Evolutionary conservation across 1,140 invertebrate genomes (phyloP), one percentile per base, ranked within the genome.

Genomic region (Pseudomyrmex gracilis): DNA sequence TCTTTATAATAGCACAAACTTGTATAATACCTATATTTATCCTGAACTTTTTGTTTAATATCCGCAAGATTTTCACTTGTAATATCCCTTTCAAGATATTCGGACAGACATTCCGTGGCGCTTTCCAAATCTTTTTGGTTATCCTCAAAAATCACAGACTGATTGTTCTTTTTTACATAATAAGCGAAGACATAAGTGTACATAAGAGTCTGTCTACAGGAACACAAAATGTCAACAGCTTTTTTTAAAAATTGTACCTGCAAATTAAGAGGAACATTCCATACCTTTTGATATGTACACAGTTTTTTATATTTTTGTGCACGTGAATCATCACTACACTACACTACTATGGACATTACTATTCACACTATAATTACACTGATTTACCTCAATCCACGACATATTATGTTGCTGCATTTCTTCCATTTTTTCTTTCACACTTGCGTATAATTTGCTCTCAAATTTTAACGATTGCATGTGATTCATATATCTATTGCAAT

Each of bases 321-420:
- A 0, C 7, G 7, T 34, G 5, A 34, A 34, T n/a, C 34, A 34
- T 34, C 7, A 34, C 34, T 7, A 34, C 34, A 34, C 24, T 34
- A 34, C 24, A 34, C 34, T 34, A 34, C 5, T 7, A 34, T 34
- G 5, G 24, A 57, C 53, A 47, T 22, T 22, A 80, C 13, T 49
- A 53, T 70, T 45, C 9, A 8, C 22, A 57, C 24, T 10, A 58
- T 58, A 68, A 34, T 53, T 45, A 22, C 15, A 24, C 43, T 70
- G 10, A n/a, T 67, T 77, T 90, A 98, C 98, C 96, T 99, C 99
- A 91, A 99, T 99, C 99, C 99, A 99, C 64, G 98, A 99, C 99
- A 99, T 99, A 92, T 99, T 99, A 93, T 99, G 98, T 90, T 99
- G 98, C 92, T 99, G 98, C 99, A 99, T 99, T 95, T 99, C 99